phyloP scores from a whole-genome alignment of 2,888 invertebrate species.

The Lasioglossum pauxillum region DNA sequence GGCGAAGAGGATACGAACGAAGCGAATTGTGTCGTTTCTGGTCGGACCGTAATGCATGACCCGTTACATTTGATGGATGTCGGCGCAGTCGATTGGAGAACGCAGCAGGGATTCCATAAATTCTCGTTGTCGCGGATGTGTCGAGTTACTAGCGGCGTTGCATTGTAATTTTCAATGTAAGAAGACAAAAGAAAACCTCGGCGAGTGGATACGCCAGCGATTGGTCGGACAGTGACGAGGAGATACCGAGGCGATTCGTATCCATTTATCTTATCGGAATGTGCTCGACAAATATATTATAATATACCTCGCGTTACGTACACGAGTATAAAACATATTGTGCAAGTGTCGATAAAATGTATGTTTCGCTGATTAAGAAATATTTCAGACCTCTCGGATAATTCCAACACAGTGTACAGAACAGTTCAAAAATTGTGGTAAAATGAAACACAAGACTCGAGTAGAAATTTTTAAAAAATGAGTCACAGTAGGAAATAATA shows the following conservation, averaged over 20 bases:
- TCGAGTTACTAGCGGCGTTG: not conserved
- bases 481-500: not conserved
- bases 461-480: no score
- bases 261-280: not conserved
- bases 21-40: conserved; percentile 6
- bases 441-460: no score
- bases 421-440: no score
- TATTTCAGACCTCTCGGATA: no score
- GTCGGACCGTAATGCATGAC: not conserved
- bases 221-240: conserved; percentile 10
- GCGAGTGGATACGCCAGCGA: conserved; percentile 7
- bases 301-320: no score
- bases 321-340: no score
- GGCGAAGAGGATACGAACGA: not conserved
- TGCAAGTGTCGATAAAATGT: no score
- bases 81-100: not conserved
- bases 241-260: not conserved
- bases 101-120: not conserved
- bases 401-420: no score
- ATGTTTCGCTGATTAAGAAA: no score
- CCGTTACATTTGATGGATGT: not conserved
- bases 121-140: not conserved
- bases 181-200: not conserved
- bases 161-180: conserved; percentile 2
- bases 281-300: not conserved